phyloP scores from a whole-genome alignment of 2,113 vertebrate genomes.

The Corynorhinus townsendii region DNA sequence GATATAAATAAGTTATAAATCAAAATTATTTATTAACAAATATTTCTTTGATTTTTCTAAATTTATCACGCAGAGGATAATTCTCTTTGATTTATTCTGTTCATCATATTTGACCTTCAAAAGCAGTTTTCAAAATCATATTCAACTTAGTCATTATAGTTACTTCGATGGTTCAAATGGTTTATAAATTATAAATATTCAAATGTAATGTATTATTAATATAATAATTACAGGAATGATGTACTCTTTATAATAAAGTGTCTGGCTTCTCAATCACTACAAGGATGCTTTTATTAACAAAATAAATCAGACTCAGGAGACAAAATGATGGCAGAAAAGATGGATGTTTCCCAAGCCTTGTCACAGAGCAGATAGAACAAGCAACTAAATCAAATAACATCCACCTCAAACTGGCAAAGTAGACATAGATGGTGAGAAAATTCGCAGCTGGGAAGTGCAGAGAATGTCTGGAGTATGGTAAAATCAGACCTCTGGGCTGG shows the following conservation, averaged over 20 bases:
- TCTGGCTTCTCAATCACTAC: background rate
- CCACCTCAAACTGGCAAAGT: no score
- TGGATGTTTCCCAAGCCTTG: no score
- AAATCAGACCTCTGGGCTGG: no score
- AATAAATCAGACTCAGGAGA: background rate
- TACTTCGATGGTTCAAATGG: background rate
- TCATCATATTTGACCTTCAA: background rate
- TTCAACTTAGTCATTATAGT: background rate
- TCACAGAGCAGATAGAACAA: no score
- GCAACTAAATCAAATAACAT: no score
- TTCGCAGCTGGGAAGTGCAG: no score
- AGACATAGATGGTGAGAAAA: no score
- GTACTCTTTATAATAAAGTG: background rate
- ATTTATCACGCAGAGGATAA: background rate
- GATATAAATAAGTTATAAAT: background rate
- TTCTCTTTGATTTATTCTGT: background rate
- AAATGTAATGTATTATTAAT: background rate
- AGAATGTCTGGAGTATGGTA: no score
- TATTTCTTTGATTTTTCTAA: background rate
- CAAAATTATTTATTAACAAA: background rate
- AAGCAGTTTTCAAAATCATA: background rate
- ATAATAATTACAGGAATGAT: background rate
- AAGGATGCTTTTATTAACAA: background rate
- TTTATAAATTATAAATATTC: background rate
- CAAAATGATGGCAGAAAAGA: no score